Evolutionary conservation across 2,113 vertebrate species (phyloP), one percentile per base, ranked within the genome.

Genomic region (Bombycilla garrulus): DNA sequence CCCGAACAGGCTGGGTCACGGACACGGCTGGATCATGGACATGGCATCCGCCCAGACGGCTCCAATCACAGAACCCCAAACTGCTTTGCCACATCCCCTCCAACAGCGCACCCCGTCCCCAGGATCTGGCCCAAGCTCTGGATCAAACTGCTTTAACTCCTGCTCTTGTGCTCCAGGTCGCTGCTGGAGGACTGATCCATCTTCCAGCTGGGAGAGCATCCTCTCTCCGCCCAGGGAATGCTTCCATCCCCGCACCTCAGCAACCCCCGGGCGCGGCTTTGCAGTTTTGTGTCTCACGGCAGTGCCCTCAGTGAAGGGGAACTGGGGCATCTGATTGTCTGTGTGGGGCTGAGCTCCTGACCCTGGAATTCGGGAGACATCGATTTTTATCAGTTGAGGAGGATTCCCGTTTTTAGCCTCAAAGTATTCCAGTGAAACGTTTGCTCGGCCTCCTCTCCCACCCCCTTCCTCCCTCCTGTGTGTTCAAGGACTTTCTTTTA

Each of bases 1-100:
- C 38, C n/a, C 58, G 35, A 11, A 44, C 1, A 1, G 0, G n/a
- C 54, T 50, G n/a, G n/a, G n/a, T n/a, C n/a, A n/a, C n/a, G n/a
- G n/a, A n/a, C n/a, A n/a, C n/a, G n/a, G n/a, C n/a, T n/a, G n/a
- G 28, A 26, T 40, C 56, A 2, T 4, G 26, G 35, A 28, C 22
- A 19, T 2, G 29, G 10, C 48, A 26, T 18, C 13, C 45, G 16
- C 3, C 15, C 5, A 2, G 5, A 6, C 0, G 29, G 72, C 48
- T 79, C 11, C n/a, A 20, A 25, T 10, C 84, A 57, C 67, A 1
- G 8, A 48, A 64, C 33, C 64, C 62, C 58, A 35, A 16, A 26
- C 2, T 10, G 35, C 25, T 81, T 25, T 48, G 45, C 45, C 69
- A 15, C 5, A 0, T 20, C 4, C 48, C 20, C 11, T 57, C 71